Conservation (phyloP, 2,113 vertebrate genomes). For the Heptranchias perlo region DNA sequence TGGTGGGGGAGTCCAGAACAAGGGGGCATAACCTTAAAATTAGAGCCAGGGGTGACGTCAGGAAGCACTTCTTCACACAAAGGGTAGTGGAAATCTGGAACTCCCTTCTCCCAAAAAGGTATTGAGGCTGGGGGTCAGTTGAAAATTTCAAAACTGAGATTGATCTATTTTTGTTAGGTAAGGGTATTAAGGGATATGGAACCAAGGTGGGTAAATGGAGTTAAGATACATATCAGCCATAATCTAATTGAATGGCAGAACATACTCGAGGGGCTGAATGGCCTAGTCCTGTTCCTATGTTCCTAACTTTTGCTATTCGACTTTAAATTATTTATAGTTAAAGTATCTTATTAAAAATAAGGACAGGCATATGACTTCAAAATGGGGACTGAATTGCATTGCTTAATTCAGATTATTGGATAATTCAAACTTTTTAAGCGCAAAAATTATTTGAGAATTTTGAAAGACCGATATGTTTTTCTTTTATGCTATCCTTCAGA, state of each 20-base stretch:
- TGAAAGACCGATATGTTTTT: not conserved
- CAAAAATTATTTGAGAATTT: not conserved
- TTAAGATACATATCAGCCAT: too few species aligned
- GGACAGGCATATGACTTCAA: not conserved
- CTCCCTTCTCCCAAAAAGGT: too few species aligned
- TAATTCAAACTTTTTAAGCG: not conserved
- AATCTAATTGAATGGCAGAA: too few species aligned
- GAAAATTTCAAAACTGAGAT: too few species aligned
- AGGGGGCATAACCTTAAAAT: not conserved
- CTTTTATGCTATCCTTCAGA: constrained; percentile 44
- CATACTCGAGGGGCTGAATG: not conserved
- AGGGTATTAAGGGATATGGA: too few species aligned
- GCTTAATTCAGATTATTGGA: not conserved
- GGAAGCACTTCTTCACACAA: too few species aligned
- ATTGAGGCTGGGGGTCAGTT: too few species aligned
- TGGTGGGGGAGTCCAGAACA: too few species aligned
- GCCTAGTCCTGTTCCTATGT: not conserved
- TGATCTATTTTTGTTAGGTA: too few species aligned
- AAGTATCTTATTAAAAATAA: not conserved
- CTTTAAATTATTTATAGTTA: not conserved
- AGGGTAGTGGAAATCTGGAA: too few species aligned
- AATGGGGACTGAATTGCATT: not conserved
- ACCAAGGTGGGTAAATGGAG: too few species aligned
- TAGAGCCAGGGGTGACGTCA: too few species aligned
- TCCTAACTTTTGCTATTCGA: not conserved